phyloP scores from a whole-genome alignment of 2,888 invertebrate species.

The Lydus trimaculatus region DNA sequence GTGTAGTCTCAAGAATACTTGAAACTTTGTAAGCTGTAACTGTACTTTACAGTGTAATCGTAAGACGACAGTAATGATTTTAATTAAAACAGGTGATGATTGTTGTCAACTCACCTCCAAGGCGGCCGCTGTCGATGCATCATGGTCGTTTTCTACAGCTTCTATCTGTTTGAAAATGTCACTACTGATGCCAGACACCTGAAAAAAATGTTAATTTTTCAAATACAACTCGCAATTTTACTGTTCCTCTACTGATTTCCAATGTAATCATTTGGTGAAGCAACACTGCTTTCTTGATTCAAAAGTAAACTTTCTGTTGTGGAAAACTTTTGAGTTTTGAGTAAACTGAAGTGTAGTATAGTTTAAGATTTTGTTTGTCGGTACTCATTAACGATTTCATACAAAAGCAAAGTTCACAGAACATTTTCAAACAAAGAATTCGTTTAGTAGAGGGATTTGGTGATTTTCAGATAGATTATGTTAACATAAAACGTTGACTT shows the following conservation, averaged over 20 bases:
- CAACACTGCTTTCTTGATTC: not conserved
- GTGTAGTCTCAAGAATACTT: slow-evolving; percentile 4
- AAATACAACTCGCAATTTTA: too few relatives aligned
- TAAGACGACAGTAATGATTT: too few relatives aligned
- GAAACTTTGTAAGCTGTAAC: too few relatives aligned
- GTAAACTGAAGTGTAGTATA: not conserved
- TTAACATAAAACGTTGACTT: not conserved
- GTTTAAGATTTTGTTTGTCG: not conserved
- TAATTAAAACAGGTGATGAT: not conserved
- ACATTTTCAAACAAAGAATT: not conserved
- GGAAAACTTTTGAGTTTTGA: not conserved
- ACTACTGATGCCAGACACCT: slow-evolving; percentile 95
- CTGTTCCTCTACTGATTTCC: not conserved
- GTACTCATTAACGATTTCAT: not conserved
- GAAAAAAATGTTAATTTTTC: too few relatives aligned
- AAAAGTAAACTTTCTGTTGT: not conserved
- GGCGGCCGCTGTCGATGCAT: slow-evolving; percentile 90
- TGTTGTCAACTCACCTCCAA: slow-evolving; percentile 75
- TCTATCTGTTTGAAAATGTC: slow-evolving; percentile 98
- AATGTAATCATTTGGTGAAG: not conserved
- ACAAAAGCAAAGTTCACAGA: not conserved
- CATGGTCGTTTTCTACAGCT: slow-evolving; percentile 95
- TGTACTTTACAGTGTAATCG: not conserved
- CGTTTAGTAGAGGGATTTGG: not conserved
- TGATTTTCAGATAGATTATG: not conserved